Evolutionary conservation across 2,888 invertebrate species (phyloP).

Genomic region (Gisinianus flammeolus): DNA sequence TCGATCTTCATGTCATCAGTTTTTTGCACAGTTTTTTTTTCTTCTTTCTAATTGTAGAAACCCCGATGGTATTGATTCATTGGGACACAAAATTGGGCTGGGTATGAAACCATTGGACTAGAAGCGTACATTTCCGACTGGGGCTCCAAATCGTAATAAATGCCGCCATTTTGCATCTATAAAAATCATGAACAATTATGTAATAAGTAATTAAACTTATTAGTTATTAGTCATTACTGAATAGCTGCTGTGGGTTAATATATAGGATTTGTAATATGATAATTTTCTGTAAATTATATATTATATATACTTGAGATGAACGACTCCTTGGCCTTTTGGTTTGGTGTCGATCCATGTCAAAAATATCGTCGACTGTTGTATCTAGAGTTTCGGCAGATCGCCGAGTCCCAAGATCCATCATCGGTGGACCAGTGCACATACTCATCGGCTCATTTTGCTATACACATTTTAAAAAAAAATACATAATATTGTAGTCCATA

Average conservation of each 20-base stretch:
- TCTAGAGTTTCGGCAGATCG: constrained; percentile 56
- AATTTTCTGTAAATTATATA: not conserved
- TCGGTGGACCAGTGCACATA: constrained; percentile 51
- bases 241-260: too few relatives aligned
- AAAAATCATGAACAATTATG: constrained; percentile 59
- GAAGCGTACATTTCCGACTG: constrained; percentile 58
- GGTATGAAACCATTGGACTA: constrained; percentile 46
- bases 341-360: constrained; percentile 53
- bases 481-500: not conserved
- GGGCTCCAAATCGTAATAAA: constrained; percentile 81
- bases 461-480: constrained; percentile 21
- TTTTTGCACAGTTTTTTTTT: too few relatives aligned
- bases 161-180: constrained; percentile 82
- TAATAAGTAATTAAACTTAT: not conserved
- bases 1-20: too few relatives aligned
- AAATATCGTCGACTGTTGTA: constrained; percentile 56
- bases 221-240: too few relatives aligned
- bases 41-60: constrained; percentile 45
- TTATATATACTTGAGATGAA: constrained; percentile 54
- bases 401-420: constrained; percentile 51
- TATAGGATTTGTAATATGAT: too few relatives aligned
- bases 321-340: constrained; percentile 56
- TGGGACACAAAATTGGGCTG: constrained; percentile 57
- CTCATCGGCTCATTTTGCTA: constrained; percentile 58
- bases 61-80: constrained; percentile 42